phyloP scores from a whole-genome alignment of 2,888 invertebrate species.

The Bursaphelenchus okinawaensis region DNA sequence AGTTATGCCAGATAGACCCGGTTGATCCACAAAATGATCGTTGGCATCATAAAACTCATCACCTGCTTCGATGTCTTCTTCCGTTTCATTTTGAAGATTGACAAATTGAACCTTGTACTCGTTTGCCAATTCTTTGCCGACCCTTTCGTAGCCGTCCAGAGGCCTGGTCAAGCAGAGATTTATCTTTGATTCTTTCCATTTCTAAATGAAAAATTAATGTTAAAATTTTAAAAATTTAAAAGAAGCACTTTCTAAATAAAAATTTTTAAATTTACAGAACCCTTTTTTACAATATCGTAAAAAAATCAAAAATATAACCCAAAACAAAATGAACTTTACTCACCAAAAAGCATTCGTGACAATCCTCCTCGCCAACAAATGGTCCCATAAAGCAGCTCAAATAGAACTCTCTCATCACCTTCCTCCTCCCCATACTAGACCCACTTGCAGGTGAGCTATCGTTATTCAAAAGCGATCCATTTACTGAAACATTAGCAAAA shows the following conservation, averaged over 20 bases:
- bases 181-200: not conserved
- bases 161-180: not conserved
- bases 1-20: too few relatives aligned
- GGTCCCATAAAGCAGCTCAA: not conserved
- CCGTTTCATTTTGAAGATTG: not conserved
- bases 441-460: not conserved
- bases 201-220: not conserved
- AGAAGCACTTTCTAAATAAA: too few relatives aligned
- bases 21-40: too few relatives aligned
- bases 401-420: not conserved
- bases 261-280: too few relatives aligned
- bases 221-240: not conserved
- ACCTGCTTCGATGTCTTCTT: not conserved
- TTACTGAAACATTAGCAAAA: not conserved
- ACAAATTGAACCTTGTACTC: not conserved
- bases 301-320: too few relatives aligned
- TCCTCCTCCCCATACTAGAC: not conserved
- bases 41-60: too few relatives aligned
- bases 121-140: not conserved
- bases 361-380: not conserved
- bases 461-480: not conserved
- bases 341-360: not conserved
- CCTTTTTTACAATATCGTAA: too few relatives aligned
- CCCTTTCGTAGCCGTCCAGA: not conserved
- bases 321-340: too few relatives aligned